Conservation (phyloP, 2,797 vertebrate genomes). For the Muraenolepis orangiensis region DNA sequence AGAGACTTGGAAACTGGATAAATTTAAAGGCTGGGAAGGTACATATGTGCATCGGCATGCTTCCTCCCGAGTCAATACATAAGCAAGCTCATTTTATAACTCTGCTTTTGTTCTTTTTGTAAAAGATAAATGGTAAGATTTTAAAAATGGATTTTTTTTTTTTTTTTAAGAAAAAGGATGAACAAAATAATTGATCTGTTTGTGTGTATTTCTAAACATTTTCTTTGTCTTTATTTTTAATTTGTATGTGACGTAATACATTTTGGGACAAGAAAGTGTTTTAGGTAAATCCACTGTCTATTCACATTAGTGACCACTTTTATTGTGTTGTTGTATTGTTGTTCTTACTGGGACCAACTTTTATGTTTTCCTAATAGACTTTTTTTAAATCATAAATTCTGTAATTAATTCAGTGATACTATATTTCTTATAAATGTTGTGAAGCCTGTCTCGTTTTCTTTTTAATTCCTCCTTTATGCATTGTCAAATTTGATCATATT, state of each 20-base stretch:
- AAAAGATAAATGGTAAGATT: slow-evolving; percentile 21
- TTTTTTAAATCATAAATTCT: slow-evolving; percentile 71
- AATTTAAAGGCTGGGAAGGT: slow-evolving; percentile 30
- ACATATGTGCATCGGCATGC: slow-evolving; percentile 41
- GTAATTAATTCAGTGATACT: slow-evolving; percentile 52
- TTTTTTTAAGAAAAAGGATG: slow-evolving; percentile 49
- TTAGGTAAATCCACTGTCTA: slow-evolving; percentile 58
- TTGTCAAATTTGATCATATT: slow-evolving; percentile 63
- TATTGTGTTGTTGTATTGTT: slow-evolving; percentile 64
- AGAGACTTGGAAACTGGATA: slow-evolving; percentile 68
- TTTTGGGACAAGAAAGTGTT: slow-evolving; percentile 58
- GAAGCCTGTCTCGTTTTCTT: slow-evolving; percentile 47
- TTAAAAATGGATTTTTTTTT: slow-evolving; percentile 29
- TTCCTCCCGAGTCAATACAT: slow-evolving; percentile 26
- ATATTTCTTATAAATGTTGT: slow-evolving; percentile 67
- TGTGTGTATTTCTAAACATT: slow-evolving; percentile 53
- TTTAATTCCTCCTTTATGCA: slow-evolving; percentile 62
- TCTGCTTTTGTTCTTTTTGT: slow-evolving; percentile 10
- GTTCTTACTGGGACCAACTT: slow-evolving; percentile 70
- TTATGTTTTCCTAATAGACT: slow-evolving; percentile 59
- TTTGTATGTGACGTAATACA: slow-evolving; percentile 52
- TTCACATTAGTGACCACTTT: slow-evolving; percentile 67
- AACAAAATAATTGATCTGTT: slow-evolving; percentile 46
- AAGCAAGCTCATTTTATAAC: slow-evolving; percentile 50
- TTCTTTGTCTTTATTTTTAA: slow-evolving; percentile 51